Percentiles rank a stretch among this genome's conserved stretches.
phyloP scores from a whole-genome alignment of 2,797 vertebrate genomes.

The Leuciscus waleckii region DNA sequence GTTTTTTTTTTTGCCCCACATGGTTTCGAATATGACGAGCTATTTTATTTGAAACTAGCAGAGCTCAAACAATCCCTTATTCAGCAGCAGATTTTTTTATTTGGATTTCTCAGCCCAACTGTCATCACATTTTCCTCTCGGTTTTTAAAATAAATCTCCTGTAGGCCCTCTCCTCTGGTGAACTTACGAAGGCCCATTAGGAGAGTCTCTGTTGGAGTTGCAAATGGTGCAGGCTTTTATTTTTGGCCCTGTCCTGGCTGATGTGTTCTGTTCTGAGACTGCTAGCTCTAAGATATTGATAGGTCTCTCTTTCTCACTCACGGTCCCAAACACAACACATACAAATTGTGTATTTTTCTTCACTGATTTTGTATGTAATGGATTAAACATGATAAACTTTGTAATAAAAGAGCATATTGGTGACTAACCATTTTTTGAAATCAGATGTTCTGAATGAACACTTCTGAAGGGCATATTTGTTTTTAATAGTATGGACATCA shows the following conservation, averaged over 20 bases:
- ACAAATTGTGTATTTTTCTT: background rate
- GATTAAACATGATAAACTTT: background rate
- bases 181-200: constrained; percentile 47
- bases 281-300: constrained; percentile 48
- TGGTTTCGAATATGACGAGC: background rate
- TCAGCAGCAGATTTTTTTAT: constrained; percentile 34
- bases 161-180: constrained; percentile 37
- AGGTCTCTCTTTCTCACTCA: constrained; percentile 13
- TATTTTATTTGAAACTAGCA: constrained; percentile 18
- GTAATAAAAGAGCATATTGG: background rate
- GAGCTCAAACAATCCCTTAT: constrained; percentile 25
- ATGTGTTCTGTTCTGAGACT: constrained; percentile 26
- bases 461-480: background rate
- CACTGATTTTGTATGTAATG: background rate
- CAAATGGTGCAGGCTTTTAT: constrained; percentile 55
- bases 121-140: constrained; percentile 40
- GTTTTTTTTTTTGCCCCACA: background rate
- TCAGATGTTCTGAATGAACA: no score
- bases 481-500: background rate
- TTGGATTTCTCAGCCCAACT: background rate
- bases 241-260: constrained; percentile 47
- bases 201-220: constrained; percentile 35
- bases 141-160: constrained; percentile 44
- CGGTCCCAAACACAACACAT: background rate
- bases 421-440: no score